These are phyloP conservation scores for Hyposmocoma kahamanoa DNA, from an alignment of 1,140 invertebrate genomes.

Conservation along the genomic window DNA sequence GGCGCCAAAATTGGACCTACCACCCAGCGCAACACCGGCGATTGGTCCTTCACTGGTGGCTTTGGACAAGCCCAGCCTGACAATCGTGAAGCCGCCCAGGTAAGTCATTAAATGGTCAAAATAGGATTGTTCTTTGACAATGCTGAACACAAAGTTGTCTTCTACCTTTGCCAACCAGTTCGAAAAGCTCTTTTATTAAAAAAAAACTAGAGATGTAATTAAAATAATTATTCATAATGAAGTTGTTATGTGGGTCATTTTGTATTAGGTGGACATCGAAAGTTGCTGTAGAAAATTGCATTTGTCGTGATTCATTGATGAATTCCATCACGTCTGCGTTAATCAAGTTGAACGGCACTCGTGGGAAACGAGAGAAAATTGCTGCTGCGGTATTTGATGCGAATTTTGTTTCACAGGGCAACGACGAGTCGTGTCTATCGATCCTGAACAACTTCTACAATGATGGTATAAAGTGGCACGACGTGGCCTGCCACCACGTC, in stretches of 20 bases:
- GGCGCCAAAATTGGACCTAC: slow-evolving; percentile 92
- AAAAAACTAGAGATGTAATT: too few species aligned
- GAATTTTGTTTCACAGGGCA: slow-evolving; percentile 75
- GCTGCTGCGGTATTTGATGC: not conserved
- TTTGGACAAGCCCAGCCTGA: slow-evolving; percentile 90
- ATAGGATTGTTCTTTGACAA: not conserved
- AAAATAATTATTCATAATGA: too few species aligned
- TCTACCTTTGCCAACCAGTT: not conserved
- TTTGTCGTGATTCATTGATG: not conserved
- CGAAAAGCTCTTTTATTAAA: too few species aligned
- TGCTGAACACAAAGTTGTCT: too few species aligned
- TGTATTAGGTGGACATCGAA: not conserved
- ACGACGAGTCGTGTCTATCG: slow-evolving; percentile 91
- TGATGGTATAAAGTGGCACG: slow-evolving; percentile 94
- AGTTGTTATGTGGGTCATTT: too few species aligned
- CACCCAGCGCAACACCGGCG: slow-evolving; percentile 88
- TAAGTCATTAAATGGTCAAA: slow-evolving; percentile 45
- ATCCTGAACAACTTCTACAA: slow-evolving; percentile 95
- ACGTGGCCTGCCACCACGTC: slow-evolving; percentile 92
- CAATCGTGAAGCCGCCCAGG: slow-evolving; percentile 91
- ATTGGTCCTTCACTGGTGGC: slow-evolving; percentile 91
- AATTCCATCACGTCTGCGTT: not conserved
- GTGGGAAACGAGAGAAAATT: not conserved
- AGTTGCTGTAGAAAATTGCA: not conserved
- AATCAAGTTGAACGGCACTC: slow-evolving; percentile 1